A percentile compares a stretch with the other conserved stretches of the same genome.
Evolutionary conservation across 2,113 vertebrate species (phyloP).

Genomic region (Chamaetylas fuelleborni): DNA sequence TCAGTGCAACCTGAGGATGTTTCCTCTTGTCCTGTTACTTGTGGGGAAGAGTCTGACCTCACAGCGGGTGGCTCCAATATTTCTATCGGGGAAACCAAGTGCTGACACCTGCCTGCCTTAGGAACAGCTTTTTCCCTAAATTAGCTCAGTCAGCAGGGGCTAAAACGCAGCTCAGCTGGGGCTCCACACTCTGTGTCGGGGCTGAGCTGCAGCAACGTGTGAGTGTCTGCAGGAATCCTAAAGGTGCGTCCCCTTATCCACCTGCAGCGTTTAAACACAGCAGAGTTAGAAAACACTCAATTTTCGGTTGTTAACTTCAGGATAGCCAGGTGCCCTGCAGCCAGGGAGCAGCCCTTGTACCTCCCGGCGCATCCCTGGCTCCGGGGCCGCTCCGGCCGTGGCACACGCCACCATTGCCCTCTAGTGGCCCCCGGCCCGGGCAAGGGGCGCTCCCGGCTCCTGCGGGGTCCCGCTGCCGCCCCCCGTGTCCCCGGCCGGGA

Average conservation of each 20-base stretch:
- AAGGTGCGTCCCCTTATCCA: neutral
- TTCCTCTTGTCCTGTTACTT: neutral
- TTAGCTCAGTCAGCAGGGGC: neutral
- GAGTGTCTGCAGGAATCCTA: rapidly evolving
- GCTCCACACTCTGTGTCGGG: rapidly evolving
- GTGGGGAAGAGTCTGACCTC: neutral
- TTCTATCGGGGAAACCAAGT: neutral
- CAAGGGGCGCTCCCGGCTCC: neutral
- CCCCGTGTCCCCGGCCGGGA: too few species aligned
- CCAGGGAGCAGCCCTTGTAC: neutral
- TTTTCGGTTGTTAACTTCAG: neutral
- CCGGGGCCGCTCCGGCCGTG: neutral
- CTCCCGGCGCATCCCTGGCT: neutral
- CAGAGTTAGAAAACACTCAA: rapidly evolving
- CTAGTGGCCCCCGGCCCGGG: neutral
- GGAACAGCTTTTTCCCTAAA: neutral
- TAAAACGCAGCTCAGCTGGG: neutral
- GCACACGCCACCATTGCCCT: conserved; percentile 43
- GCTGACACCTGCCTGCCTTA: neutral
- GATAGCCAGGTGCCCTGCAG: too few species aligned
- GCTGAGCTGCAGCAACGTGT: rapidly evolving
- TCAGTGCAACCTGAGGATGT: too few species aligned
- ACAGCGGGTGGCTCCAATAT: rapidly evolving
- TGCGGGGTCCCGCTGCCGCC: too few species aligned
- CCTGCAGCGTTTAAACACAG: neutral